phyloP scores from a whole-genome alignment of 2,888 invertebrate species.

The Cephus pulcher region DNA sequence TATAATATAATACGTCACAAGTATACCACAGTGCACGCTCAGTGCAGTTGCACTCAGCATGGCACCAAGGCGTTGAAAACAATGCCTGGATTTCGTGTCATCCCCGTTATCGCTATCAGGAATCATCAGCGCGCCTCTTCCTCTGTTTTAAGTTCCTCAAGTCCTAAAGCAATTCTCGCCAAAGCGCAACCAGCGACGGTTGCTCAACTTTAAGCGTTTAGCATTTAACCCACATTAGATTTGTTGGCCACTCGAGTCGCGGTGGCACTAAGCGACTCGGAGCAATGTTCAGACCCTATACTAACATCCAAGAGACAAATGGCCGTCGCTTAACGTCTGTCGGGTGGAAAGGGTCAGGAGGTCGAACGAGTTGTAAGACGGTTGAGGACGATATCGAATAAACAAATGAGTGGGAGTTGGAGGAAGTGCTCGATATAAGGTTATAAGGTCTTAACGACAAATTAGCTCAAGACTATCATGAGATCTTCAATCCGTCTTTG shows the following conservation, averaged over 20 bases:
- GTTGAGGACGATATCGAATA: slow-evolving; percentile 44
- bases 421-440: slow-evolving; percentile 56
- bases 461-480: slow-evolving; percentile 1
- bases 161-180: too few relatives aligned
- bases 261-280: background rate
- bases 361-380: slow-evolving; percentile 9
- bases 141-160: too few relatives aligned
- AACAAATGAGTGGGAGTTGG: slow-evolving; percentile 51
- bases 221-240: slow-evolving; percentile 22
- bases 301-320: slow-evolving; percentile 1
- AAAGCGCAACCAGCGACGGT: background rate
- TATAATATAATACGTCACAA: too few relatives aligned
- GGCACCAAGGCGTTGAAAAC: too few relatives aligned
- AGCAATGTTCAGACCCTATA: background rate
- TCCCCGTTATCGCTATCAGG: slow-evolving; percentile 37
- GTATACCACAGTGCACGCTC: too few relatives aligned
- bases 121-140: slow-evolving; percentile 29
- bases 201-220: slow-evolving; percentile 15
- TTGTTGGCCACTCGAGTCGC: slow-evolving; percentile 13
- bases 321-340: background rate
- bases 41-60: too few relatives aligned
- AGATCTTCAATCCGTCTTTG: too few relatives aligned
- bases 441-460: slow-evolving; percentile 52
- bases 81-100: slow-evolving; percentile 42
- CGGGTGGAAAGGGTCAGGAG: slow-evolving; percentile 4